Evolutionary conservation across 2,888 invertebrate species (phyloP), one percentile per base, ranked within the genome.

Genomic region (Leptinotarsa rubiginosa): DNA sequence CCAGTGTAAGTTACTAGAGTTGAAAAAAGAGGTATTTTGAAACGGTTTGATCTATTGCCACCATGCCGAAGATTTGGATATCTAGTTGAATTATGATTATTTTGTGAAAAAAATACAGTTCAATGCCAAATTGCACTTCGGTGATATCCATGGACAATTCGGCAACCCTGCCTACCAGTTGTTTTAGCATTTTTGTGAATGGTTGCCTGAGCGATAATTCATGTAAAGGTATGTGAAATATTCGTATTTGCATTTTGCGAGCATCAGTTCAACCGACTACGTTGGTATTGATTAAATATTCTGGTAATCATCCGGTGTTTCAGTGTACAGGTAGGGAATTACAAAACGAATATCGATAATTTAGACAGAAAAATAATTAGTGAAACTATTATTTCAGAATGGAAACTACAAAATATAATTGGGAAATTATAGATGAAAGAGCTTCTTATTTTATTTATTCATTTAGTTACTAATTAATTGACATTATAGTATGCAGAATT

Each of bases 231-330:
- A 56, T 56, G 56, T 56, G 56, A 56, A 56, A 56, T 15, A 56
- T 25, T 56, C 56, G 56, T 56, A 56, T 56, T 25, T 22, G 25
- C 56, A 56, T 56, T 56, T 20, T 56, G 56, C 25, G 4, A 50
- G 50, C n/a, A 16, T 50, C 50, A 56, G 22, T 22, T 13, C 22
- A 12, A 13, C 22, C 22, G 56, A 56, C 56, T 20, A 22, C 56
- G 56, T 22, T 15, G 56, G 22, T 22, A 56, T 56, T 56, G 54
- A 56, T 56, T 56, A 20, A 56, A 56, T 56, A 56, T 56, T 56
- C 56, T 22, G 15, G 22, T 56, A 56, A 20, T 56, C 22, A 22
- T 56, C 56, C 22, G 15, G 56, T 56, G 15, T 56, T 22, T 18
- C 52, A 12, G 12, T 52, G 52, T 52, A 20, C 56, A 22, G 56